Conservation (phyloP, 2,797 vertebrate species). For the Scyliorhinus canicula region DNA sequence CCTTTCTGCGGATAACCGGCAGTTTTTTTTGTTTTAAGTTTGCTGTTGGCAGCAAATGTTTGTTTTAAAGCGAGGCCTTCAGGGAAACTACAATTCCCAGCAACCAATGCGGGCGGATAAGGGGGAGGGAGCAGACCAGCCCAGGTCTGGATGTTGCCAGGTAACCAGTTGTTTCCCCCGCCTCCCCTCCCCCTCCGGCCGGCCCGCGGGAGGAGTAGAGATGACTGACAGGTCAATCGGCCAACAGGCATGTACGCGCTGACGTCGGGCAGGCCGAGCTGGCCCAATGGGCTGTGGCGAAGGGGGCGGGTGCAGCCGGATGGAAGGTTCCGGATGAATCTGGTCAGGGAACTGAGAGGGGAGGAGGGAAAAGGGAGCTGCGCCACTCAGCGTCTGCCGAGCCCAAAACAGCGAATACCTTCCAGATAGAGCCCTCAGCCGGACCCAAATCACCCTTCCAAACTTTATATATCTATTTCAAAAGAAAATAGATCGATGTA, state of each 20-base stretch:
- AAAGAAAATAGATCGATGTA: neutral
- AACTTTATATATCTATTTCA: neutral
- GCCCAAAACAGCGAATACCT: neutral
- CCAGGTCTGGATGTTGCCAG: neutral
- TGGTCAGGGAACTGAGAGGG: neutral
- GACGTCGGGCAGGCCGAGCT: too few species aligned
- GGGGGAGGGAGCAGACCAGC: neutral
- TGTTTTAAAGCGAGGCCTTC: too few species aligned
- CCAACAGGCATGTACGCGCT: neutral
- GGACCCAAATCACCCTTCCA: neutral
- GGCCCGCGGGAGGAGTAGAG: neutral
- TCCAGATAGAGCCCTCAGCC: neutral
- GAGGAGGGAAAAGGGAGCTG: neutral
- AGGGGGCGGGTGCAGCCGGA: neutral
- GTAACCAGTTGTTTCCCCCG: neutral
- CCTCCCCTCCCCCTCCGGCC: neutral
- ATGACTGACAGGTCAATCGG: neutral
- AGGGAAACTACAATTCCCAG: neutral
- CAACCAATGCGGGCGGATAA: neutral
- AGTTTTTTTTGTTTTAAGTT: neutral
- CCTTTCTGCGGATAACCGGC: too few species aligned
- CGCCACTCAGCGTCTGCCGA: neutral
- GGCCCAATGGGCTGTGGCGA: neutral
- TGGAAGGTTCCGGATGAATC: slow-evolving; percentile 16
- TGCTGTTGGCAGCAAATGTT: too few species aligned